Evolutionary conservation across 2,888 invertebrate genomes (phyloP).

Genomic region (Rhagonycha lutea): DNA sequence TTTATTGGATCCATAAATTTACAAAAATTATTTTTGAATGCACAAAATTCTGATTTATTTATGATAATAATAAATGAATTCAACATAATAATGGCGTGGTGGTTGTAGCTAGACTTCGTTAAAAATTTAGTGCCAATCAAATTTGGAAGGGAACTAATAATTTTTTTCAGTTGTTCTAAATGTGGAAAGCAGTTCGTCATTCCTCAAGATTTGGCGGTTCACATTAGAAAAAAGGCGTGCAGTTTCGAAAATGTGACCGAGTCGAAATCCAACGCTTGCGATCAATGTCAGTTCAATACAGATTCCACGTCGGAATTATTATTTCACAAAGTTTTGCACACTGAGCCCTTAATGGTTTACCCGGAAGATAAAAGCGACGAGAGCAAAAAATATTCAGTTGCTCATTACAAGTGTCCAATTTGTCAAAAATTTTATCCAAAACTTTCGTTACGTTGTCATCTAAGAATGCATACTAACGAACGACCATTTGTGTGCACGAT

Average conservation of each 20-base stretch:
- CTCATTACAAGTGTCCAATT: slow-evolving; percentile 68
- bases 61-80: too few species aligned
- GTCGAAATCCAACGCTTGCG: slow-evolving; percentile 55
- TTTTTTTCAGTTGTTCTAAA: slow-evolving; percentile 65
- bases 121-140: too few species aligned
- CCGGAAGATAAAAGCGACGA: slow-evolving; percentile 46
- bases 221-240: slow-evolving; percentile 67
- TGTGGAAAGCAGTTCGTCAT: slow-evolving; percentile 73
- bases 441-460: slow-evolving; percentile 68
- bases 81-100: too few species aligned
- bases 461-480: slow-evolving; percentile 76
- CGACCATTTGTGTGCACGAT: slow-evolving; percentile 68
- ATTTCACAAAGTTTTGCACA: slow-evolving; percentile 74
- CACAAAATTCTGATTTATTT: too few species aligned
- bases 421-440: slow-evolving; percentile 70
- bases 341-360: slow-evolving; percentile 52
- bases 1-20: too few species aligned
- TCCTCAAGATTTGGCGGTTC: slow-evolving; percentile 75
- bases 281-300: slow-evolving; percentile 65
- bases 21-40: too few species aligned
- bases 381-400: slow-evolving; percentile 39
- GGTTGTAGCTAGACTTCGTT: too few species aligned
- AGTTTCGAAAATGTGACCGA: slow-evolving; percentile 47
- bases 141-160: slow-evolving; percentile 4
- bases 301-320: slow-evolving; percentile 72